Evolutionary conservation across 2,888 invertebrate species (phyloP), one percentile per base, ranked within the genome.

Genomic region (Macroteleia sp.): DNA sequence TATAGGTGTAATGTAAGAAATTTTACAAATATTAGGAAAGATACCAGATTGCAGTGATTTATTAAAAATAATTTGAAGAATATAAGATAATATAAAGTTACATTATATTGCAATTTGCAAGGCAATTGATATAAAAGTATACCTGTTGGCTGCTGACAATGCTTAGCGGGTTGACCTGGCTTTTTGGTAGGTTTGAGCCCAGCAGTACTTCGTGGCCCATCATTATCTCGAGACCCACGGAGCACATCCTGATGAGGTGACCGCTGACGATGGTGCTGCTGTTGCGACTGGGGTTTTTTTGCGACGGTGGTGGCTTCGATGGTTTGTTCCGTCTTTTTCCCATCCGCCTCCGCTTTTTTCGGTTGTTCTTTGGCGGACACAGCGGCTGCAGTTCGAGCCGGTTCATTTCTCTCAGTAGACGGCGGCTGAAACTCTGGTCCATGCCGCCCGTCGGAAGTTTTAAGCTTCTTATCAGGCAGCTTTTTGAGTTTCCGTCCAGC

Each of bases 391-490:
- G 91, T 76, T 82, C 88, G 77, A 90, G 91, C 82, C 90, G 94
- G 92, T 95, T 96, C 95, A 94, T 95, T 94, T 95, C 95, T 93
- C 93, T 95, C 94, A 96, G 92, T 91, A 95, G 94, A 89, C 93
- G 94, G 93, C 93, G 95, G 93, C 94, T 94, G 93, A 93, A 94
- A 93, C 93, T 94, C 93, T 92, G 93, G 93, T 93, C 94, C 94
- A 94, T 94, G 93, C 93, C 94, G 93, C 94, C 94, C 94, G 94
- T 95, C 95, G 95, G 95, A 95, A 95, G 95, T 95, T 95, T 95
- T 95, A 94, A 95, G 95, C 95, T 95, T 95, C 95, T 95, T 95
- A 92, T 95, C 95, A 91, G 95, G 94, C 93, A 94, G 93, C 94
- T 94, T 94, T 92, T 93, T 94, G 89, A 91, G 91, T 91, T 92